A percentile compares a stretch with the other conserved stretches of the same genome.
Evolutionary conservation across 2,888 invertebrate species (phyloP).

Genomic region (Muscina levida): DNA sequence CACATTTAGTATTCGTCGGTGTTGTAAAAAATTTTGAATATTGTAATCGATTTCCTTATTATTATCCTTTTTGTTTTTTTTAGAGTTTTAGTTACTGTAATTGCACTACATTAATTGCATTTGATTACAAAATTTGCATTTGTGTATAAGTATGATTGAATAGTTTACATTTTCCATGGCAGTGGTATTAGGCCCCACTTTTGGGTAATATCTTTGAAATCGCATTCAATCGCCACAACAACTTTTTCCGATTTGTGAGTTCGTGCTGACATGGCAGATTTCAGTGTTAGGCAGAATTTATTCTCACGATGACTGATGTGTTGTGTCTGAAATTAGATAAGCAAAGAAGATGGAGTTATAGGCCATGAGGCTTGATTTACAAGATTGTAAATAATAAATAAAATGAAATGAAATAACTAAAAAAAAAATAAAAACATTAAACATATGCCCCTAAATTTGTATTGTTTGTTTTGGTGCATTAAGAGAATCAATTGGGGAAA

Average conservation of each 20-base stretch:
- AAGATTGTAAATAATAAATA: too few species aligned
- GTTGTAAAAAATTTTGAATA: conserved; percentile 59
- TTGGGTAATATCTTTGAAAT: conserved; percentile 75
- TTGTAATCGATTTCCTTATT: conserved; percentile 16
- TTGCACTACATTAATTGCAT: conserved; percentile 62
- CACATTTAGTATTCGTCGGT: conserved; percentile 67
- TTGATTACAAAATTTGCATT: conserved; percentile 28
- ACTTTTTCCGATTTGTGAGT: conserved; percentile 72
- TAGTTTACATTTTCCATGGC: conserved; percentile 75
- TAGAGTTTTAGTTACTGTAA: conserved; percentile 39
- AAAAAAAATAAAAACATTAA: too few species aligned
- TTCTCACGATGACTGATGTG: conserved; percentile 76
- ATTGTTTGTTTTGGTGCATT: too few species aligned
- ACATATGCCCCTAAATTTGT: too few species aligned
- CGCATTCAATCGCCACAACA: conserved; percentile 74
- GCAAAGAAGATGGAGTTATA: conserved; percentile 32
- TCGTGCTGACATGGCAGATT: conserved; percentile 70
- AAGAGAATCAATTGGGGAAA: too few species aligned
- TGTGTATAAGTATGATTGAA: conserved; percentile 6
- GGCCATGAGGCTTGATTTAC: too few species aligned
- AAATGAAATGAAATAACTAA: too few species aligned
- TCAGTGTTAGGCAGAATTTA: conserved; percentile 76
- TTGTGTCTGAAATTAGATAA: conserved; percentile 72
- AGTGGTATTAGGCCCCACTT: conserved; percentile 78
- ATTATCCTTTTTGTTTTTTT: conserved; percentile 12